phyloP scores from a whole-genome alignment of 2,888 invertebrate species.

The Drosophila neutralis region DNA sequence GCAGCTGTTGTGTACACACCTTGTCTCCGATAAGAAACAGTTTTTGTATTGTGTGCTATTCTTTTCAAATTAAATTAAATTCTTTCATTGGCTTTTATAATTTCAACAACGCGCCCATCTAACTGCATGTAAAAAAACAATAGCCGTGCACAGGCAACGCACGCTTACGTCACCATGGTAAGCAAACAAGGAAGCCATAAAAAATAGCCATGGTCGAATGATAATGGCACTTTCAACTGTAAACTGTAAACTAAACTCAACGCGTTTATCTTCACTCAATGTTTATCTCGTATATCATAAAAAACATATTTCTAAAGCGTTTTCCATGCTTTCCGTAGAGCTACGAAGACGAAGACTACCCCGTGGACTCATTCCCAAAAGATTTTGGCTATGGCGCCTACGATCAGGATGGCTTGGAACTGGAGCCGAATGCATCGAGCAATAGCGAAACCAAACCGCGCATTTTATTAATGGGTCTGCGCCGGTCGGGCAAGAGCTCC shows the following conservation, averaged over 20 bases:
- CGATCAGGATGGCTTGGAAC: slow-evolving; percentile 88
- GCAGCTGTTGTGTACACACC: slow-evolving; percentile 64
- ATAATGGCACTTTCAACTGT: slow-evolving; percentile 19
- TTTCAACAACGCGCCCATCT: slow-evolving; percentile 6
- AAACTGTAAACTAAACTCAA: slow-evolving; percentile 2
- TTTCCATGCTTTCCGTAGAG: slow-evolving; percentile 80
- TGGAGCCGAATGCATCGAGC: slow-evolving; percentile 66
- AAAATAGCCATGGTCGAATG: slow-evolving; percentile 14
- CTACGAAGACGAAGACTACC: slow-evolving; percentile 87
- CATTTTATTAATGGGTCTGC: slow-evolving; percentile 96
- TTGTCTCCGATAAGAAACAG: slow-evolving; percentile 67
- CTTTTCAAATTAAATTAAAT: slow-evolving; percentile 27
- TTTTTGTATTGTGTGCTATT: slow-evolving; percentile 46
- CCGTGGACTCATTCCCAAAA: slow-evolving; percentile 92
- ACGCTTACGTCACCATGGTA: slow-evolving; percentile 62
- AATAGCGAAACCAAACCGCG: slow-evolving; percentile 90
- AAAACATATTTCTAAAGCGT: background rate
- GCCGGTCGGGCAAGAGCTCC: slow-evolving; percentile 99
- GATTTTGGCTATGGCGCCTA: slow-evolving; percentile 96
- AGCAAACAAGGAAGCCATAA: slow-evolving; percentile 71
- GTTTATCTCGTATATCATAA: background rate
- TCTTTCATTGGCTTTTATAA: slow-evolving; percentile 19
- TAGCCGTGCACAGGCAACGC: slow-evolving; percentile 27
- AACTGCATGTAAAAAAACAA: slow-evolving; percentile 40
- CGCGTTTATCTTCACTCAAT: background rate